A percentile compares a stretch with the other conserved stretches of the same genome.
Conservation (phyloP, 2,888 invertebrate species). For the Luperina testacea region DNA sequence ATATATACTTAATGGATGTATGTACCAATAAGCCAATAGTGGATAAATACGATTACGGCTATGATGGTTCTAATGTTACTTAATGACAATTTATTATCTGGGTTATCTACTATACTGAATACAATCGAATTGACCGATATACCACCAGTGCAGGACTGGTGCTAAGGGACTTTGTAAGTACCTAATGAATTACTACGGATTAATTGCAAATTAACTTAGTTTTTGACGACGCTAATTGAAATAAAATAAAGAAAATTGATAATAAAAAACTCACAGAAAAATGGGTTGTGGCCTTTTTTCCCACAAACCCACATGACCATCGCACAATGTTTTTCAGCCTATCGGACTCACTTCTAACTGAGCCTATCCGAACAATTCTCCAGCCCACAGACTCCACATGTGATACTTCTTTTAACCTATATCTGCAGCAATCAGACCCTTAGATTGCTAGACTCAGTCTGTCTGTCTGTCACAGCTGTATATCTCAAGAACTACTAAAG, state of each 20-base stretch:
- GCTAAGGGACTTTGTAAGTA: background rate
- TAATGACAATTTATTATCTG: constrained; percentile 7
- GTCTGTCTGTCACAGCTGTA: no score
- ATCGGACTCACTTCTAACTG: no score
- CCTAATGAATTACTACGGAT: background rate
- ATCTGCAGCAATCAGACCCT: background rate
- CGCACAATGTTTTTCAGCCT: background rate
- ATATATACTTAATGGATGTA: constrained; percentile 1
- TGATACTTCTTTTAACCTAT: background rate
- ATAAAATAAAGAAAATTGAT: no score
- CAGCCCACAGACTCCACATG: background rate
- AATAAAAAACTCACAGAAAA: background rate
- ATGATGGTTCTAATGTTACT: constrained; percentile 8
- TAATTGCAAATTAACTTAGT: background rate
- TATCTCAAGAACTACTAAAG: no score
- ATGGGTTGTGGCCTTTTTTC: background rate
- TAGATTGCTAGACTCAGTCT: background rate
- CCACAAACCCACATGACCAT: background rate
- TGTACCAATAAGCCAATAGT: constrained; percentile 16
- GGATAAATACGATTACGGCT: constrained; percentile 18
- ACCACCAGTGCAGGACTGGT: background rate
- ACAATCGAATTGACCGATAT: constrained; percentile 15
- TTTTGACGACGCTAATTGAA: no score
- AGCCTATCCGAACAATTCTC: background rate
- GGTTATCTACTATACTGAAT: constrained; percentile 11